Evolutionary conservation across 2,888 invertebrate species (phyloP).

Genomic region (Euclidia mi): DNA sequence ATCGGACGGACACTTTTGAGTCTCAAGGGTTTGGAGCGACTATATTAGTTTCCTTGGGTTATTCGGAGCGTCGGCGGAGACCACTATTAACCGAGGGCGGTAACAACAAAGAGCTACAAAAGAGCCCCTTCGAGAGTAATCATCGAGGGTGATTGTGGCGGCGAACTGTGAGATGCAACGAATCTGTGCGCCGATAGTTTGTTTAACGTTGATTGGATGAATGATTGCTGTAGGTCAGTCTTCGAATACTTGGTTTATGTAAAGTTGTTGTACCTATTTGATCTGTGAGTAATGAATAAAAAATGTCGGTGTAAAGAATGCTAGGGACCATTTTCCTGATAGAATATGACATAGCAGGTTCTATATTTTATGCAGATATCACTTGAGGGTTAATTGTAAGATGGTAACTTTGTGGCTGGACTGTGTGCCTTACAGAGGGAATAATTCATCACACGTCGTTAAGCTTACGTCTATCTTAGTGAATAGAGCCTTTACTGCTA

Average conservation of each 20-base stretch:
- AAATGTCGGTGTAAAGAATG: no score
- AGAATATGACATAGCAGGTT: no score
- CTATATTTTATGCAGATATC: no score
- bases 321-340: no score
- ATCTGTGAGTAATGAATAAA: no score
- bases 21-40: constrained; percentile 68
- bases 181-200: constrained; percentile 61
- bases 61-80: constrained; percentile 55
- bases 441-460: constrained; percentile 42
- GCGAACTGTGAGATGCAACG: constrained; percentile 64
- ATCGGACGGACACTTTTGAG: constrained; percentile 75
- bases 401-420: no score
- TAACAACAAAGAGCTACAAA: constrained; percentile 76
- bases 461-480: constrained; percentile 32
- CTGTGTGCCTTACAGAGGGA: constrained; percentile 2
- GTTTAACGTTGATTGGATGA: constrained; percentile 59
- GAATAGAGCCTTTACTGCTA: constrained; percentile 23
- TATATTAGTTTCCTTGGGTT: constrained; percentile 75
- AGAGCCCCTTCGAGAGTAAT: constrained; percentile 72
- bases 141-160: constrained; percentile 76
- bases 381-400: no score
- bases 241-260: constrained; percentile 15
- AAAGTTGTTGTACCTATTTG: constrained; percentile 1
- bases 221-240: constrained; percentile 41
- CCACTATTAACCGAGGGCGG: constrained; percentile 78